phyloP scores from a whole-genome alignment of 2,113 vertebrate genomes.

The Irena cyanogastra region DNA sequence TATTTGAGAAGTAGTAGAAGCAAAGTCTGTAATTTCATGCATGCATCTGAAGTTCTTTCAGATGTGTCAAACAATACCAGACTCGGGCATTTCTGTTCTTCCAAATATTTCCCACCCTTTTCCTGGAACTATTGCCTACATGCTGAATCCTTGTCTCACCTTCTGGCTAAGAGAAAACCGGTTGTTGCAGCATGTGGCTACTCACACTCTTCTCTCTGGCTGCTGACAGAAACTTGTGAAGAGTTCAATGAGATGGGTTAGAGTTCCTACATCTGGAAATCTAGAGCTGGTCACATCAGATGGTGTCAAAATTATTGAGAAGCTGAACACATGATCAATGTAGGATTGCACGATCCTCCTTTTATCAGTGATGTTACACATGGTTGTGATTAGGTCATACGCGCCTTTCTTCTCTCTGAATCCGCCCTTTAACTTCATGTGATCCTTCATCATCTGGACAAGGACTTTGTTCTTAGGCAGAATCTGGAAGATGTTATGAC shows the following conservation, averaged over 20 bases:
- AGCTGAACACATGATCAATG: not conserved
- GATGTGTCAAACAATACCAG: not conserved
- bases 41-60: not conserved
- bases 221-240: conserved; percentile 1
- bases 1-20: not conserved
- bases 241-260: not conserved
- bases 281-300: not conserved
- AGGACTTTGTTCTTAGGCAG: conserved; percentile 40
- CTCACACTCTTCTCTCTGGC: not conserved
- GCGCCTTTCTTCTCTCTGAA: not conserved
- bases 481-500: conserved; percentile 59
- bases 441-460: conserved; percentile 35
- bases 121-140: not conserved
- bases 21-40: not conserved
- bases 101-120: not conserved
- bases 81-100: not conserved
- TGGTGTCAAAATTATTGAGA: conserved; percentile 26
- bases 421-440: conserved; percentile 5
- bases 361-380: conserved; percentile 30
- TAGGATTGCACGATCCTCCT: not conserved
- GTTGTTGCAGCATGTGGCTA: not conserved
- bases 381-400: not conserved
- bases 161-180: not conserved
- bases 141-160: not conserved
- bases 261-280: conserved; percentile 28